phyloP scores from a whole-genome alignment of 2,113 vertebrate genomes.

The Madoqua kirkii region DNA sequence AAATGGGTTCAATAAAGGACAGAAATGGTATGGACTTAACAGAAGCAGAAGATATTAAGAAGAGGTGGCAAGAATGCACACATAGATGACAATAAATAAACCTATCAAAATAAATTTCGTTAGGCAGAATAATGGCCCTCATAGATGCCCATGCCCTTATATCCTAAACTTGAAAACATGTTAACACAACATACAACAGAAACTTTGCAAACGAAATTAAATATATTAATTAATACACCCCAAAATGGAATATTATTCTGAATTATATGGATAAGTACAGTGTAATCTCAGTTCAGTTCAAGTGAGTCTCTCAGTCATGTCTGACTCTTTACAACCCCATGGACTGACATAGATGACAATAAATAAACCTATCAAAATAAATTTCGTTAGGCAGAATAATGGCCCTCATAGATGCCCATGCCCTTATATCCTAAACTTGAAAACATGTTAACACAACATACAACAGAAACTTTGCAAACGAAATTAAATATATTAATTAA shows the following conservation, averaged over 20 bases:
- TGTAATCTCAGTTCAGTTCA: neutral
- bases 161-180: neutral
- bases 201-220: neutral
- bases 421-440: neutral
- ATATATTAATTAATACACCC: neutral
- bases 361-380: neutral
- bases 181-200: neutral
- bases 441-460: neutral
- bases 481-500: neutral
- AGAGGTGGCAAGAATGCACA: neutral
- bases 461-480: neutral
- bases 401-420: neutral
- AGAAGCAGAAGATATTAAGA: too few species aligned
- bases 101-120: neutral
- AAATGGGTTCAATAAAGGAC: too few species aligned
- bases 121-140: neutral
- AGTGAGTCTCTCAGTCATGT: neutral
- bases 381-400: neutral
- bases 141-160: neutral
- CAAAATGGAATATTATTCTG: neutral
- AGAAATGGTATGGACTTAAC: too few species aligned
- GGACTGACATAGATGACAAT: neutral
- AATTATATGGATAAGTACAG: neutral
- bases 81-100: neutral
- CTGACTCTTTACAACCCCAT: neutral